Percentiles rank a stretch among this genome's conserved stretches.
Conservation (phyloP, 2,888 invertebrate species). For the Nemapogon koenigi region DNA sequence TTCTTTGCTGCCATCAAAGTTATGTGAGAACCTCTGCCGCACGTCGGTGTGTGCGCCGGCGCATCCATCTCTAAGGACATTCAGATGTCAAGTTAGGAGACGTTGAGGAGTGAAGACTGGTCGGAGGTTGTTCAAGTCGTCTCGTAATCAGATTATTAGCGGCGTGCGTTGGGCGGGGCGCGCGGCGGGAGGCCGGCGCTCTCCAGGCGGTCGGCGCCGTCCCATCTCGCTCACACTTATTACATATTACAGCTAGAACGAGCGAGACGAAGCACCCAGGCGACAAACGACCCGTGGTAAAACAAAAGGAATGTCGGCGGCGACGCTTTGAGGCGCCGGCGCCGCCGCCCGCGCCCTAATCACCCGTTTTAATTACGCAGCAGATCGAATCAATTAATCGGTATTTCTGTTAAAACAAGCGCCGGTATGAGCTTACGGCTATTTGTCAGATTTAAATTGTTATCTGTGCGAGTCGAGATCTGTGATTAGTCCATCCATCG, state of each 20-base stretch:
- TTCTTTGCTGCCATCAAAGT: too few species aligned
- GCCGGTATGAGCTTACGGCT: constrained; percentile 40
- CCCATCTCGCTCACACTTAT: constrained; percentile 40
- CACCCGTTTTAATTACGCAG: constrained; percentile 65
- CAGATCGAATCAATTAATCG: constrained; percentile 66
- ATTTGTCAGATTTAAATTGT: constrained; percentile 35
- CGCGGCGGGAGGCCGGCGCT: constrained; percentile 12
- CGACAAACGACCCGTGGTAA: constrained; percentile 65
- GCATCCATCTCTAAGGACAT: constrained; percentile 22
- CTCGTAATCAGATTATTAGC: constrained; percentile 63
- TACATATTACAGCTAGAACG: constrained; percentile 19
- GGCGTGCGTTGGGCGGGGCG: constrained; percentile 51
- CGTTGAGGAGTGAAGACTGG: constrained; percentile 43
- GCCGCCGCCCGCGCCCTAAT: constrained; percentile 60
- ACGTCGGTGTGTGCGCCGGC: constrained; percentile 6
- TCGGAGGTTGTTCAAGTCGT: constrained; percentile 27
- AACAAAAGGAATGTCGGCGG: constrained; percentile 65
- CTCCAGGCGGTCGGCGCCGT: constrained; percentile 59
- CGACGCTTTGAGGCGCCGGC: constrained; percentile 64
- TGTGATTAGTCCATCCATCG: too few species aligned
- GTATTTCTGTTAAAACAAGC: constrained; percentile 62
- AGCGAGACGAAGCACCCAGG: constrained; percentile 42
- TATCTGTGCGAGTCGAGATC: too few species aligned
- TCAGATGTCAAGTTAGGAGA: constrained; percentile 37
- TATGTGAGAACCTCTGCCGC: too few species aligned